Evolutionary conservation across 1,140 invertebrate genomes (phyloP).

Genomic region (Heliconius melpomene): DNA sequence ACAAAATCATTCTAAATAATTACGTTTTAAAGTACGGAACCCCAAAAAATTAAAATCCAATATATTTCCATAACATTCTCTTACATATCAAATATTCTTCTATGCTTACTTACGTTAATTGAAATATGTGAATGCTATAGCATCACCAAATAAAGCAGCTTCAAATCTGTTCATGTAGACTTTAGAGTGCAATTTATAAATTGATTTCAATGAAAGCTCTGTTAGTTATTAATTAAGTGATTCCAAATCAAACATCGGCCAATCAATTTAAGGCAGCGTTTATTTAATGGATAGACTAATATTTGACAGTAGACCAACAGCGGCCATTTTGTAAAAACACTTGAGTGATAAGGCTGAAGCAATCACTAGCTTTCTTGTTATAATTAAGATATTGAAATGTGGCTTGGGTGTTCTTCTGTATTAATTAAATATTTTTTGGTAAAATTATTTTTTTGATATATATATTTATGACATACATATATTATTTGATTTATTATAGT

Average conservation of each 20-base stretch:
- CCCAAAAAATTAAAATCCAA: too few relatives aligned
- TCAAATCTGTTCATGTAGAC: background rate
- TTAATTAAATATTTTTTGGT: background rate
- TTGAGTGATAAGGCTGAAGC: background rate
- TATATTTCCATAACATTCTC: too few relatives aligned
- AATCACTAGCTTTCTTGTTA: background rate
- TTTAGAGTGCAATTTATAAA: background rate
- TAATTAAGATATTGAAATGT: background rate
- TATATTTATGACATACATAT: too few relatives aligned
- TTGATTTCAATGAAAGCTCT: background rate
- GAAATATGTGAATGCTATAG: too few relatives aligned
- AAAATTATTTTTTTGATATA: too few relatives aligned
- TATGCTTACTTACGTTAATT: too few relatives aligned
- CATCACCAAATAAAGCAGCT: background rate
- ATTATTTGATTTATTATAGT: too few relatives aligned
- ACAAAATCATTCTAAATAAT: too few relatives aligned
- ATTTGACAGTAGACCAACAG: background rate
- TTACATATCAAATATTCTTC: too few relatives aligned
- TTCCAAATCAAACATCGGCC: conserved; percentile 17
- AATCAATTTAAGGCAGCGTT: conserved; percentile 7
- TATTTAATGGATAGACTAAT: conserved; percentile 16
- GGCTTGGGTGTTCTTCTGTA: background rate
- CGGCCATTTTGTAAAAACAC: background rate
- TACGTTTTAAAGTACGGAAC: too few relatives aligned
- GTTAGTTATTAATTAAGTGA: conserved; percentile 17